Evolutionary conservation across 1,140 invertebrate species (phyloP), one percentile per base, ranked within the genome.

Genomic region (Camponotus floridanus): DNA sequence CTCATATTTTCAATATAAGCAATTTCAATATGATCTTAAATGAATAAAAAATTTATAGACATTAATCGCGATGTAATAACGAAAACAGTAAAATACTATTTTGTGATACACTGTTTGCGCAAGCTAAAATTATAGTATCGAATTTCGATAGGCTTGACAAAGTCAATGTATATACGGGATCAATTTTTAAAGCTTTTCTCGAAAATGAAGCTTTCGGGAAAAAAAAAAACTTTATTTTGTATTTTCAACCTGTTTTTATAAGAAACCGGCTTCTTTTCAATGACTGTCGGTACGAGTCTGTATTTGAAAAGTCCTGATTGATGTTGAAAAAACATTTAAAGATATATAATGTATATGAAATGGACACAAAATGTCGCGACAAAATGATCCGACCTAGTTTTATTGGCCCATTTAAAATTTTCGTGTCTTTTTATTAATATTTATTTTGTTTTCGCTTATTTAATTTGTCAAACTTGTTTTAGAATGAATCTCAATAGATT

Each of bases 171-270:
- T 64, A 83, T 74, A 81, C 39, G 11, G 68, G 68, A 83, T 83
- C 68, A 74, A 59, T 55, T 83, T 45, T 13, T 39, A 33, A 73
- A 71, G 67, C 79, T 83, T 83, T 83, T 31, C 68, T 48, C 79
- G 26, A 61, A 83, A 83, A 70, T 83, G 70, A 83, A 73, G 57
- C 61, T 45, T 51, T 15, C 42, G 33, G n/a, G n/a, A n/a, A n/a
- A 15, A n/a, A 76, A 83, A 83, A 73, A 83, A 45, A 13, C 39
- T 83, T 83, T 83, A 83, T 83, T 83, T 68, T 83, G 79, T 83
- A 83, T 83, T 83, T 83, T 83, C 79, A 83, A 74, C 79, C 73
- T 83, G 57, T 83, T 83, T 83, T 83, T 83, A 83, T 59, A 83
- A 83, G 68, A 61, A 83, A 74, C 26, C 79, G 57, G 55, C 13